Evolutionary conservation across 2,888 invertebrate genomes (phyloP).

Genomic region (Sarcophaga rosellei): DNA sequence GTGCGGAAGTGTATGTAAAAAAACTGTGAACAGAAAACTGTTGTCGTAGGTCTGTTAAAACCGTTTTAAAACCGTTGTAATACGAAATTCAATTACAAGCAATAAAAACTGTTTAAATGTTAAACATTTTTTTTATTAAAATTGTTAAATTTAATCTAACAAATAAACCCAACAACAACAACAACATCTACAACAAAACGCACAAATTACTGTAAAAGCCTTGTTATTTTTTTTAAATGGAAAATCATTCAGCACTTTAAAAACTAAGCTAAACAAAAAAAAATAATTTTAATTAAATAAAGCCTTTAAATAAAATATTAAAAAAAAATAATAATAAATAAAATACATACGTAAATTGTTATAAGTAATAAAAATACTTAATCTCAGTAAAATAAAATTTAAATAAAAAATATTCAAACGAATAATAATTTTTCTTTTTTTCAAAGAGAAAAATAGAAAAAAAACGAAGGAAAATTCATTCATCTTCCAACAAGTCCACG

Average conservation of each 20-base stretch:
- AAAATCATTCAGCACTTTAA: background rate
- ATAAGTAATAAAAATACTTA: constrained; percentile 8
- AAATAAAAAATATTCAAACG: constrained; percentile 33
- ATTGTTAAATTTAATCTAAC: background rate
- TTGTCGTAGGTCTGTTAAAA: background rate
- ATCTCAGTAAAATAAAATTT: background rate
- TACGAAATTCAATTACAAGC: background rate
- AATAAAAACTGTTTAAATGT: no score
- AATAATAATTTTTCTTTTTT: background rate
- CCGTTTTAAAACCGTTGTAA: no score
- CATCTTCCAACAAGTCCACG: constrained; percentile 6
- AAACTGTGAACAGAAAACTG: background rate
- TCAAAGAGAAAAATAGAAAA: background rate
- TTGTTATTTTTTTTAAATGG: constrained; percentile 33
- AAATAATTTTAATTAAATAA: constrained; percentile 12
- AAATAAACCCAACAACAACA: background rate
- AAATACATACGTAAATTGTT: background rate
- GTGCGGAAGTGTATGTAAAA: no score
- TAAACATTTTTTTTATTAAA: background rate
- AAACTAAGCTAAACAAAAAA: background rate
- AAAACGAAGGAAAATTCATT: background rate
- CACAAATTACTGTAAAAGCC: constrained; percentile 56
- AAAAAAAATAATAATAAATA: constrained; percentile 13
- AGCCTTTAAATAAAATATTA: background rate
- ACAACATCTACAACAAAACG: constrained; percentile 33